Evolutionary conservation across 1,140 invertebrate species (phyloP).

Genomic region (Metaphire vulgaris): DNA sequence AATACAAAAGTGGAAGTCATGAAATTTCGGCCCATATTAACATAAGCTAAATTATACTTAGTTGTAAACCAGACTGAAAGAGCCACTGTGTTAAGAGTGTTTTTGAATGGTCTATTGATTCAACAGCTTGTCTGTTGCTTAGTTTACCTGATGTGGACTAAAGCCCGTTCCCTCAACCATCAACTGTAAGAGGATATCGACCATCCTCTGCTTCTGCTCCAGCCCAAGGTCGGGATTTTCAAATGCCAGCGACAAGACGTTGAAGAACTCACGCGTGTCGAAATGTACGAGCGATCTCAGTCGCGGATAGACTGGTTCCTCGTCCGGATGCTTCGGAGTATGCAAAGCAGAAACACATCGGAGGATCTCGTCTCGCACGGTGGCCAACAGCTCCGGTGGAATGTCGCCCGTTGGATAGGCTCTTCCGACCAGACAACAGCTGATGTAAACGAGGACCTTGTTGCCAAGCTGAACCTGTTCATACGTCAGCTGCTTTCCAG

Average conservation of each 20-base stretch:
- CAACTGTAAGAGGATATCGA: constrained; percentile 72
- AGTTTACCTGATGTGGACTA: constrained; percentile 4
- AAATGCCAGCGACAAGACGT: constrained; percentile 72
- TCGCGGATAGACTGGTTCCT: constrained; percentile 70
- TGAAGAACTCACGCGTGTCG: constrained; percentile 81
- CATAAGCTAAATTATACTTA: too few species aligned
- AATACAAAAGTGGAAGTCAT: too few species aligned
- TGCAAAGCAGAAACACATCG: constrained; percentile 58
- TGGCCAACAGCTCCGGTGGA: constrained; percentile 60
- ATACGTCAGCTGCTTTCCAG: constrained; percentile 33
- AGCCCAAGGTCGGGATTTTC: constrained; percentile 65
- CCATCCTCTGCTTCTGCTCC: constrained; percentile 65
- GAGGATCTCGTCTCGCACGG: constrained; percentile 61
- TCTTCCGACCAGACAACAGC: constrained; percentile 84
- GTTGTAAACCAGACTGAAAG: too few species aligned
- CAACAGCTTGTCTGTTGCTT: too few species aligned
- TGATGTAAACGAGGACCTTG: constrained; percentile 77
- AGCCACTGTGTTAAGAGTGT: too few species aligned
- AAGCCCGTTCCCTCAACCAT: constrained; percentile 65
- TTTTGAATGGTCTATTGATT: too few species aligned
- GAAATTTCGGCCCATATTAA: too few species aligned
- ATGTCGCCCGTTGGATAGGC: constrained; percentile 82
- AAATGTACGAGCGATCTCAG: constrained; percentile 73
- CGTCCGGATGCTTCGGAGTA: constrained; percentile 59
- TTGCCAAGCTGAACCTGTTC: constrained; percentile 62